phyloP scores from a whole-genome alignment of 2,113 vertebrate species.

The Eulemur macaco region DNA sequence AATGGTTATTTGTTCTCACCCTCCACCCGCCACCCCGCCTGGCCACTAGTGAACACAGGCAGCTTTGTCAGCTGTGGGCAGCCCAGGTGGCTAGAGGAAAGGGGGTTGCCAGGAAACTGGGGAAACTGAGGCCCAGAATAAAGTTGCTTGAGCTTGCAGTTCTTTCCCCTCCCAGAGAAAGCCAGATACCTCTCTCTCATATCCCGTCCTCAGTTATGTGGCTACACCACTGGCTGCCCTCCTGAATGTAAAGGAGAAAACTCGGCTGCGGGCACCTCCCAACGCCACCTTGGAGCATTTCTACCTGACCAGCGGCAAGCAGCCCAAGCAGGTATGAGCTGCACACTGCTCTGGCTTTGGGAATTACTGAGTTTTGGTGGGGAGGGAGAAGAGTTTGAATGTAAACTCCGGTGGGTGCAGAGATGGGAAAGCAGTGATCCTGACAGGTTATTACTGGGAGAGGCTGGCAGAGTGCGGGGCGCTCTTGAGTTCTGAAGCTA shows the following conservation, averaged over 20 bases:
- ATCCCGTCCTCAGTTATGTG: slow-evolving; percentile 80
- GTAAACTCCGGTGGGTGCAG: not conserved
- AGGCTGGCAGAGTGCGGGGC: too few species aligned
- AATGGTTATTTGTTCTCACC: slow-evolving; percentile 72
- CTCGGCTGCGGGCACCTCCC: slow-evolving; percentile 87
- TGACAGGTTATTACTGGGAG: not conserved
- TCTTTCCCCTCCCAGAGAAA: not conserved
- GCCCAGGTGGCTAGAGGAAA: not conserved
- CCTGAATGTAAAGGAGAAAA: slow-evolving; percentile 92
- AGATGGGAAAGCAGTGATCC: not conserved
- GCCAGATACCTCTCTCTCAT: not conserved
- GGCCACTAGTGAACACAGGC: slow-evolving; percentile 65
- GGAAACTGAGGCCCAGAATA: slow-evolving; percentile 16
- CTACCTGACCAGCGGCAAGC: slow-evolving; percentile 88
- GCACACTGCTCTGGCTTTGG: too few species aligned
- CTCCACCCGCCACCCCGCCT: not conserved
- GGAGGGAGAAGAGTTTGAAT: not conserved
- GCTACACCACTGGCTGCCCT: slow-evolving; percentile 90
- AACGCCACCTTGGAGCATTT: slow-evolving; percentile 90
- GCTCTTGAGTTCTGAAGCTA: not conserved
- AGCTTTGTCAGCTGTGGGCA: slow-evolving; percentile 71
- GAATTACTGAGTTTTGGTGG: not conserved
- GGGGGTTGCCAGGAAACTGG: slow-evolving; percentile 20
- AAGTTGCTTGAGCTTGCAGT: not conserved
- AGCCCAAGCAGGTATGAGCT: slow-evolving; percentile 90